Evolutionary conservation across 2,113 vertebrate species (phyloP).

Genomic region (Ctenomys sociabilis): DNA sequence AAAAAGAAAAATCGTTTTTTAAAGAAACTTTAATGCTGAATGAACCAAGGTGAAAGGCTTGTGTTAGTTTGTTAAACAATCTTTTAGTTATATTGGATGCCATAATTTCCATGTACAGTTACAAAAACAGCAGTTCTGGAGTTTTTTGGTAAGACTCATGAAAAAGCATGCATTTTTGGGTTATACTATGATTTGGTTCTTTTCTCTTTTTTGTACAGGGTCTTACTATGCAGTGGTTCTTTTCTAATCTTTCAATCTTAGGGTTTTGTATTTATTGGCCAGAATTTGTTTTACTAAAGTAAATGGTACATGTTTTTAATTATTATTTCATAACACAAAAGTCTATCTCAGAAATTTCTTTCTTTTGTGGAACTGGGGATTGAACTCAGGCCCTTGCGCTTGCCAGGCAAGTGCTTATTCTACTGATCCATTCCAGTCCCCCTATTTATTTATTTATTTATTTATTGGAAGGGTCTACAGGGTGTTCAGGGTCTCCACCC

Average conservation of each 20-base stretch:
- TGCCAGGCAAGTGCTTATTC: too few relatives aligned
- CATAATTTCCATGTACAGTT: constrained; percentile 65
- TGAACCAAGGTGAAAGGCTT: constrained; percentile 26
- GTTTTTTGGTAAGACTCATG: constrained; percentile 60
- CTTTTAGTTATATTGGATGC: constrained; percentile 44
- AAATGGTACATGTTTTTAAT: constrained; percentile 46
- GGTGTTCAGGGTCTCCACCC: too few relatives aligned
- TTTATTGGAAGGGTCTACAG: too few relatives aligned
- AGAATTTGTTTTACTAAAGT: constrained; percentile 68
- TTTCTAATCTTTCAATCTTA: constrained; percentile 19
- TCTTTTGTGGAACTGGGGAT: too few relatives aligned
- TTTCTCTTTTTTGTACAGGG: not conserved
- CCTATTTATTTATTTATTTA: too few relatives aligned
- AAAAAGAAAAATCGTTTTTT: constrained; percentile 42
- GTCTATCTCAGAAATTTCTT: constrained; percentile 26
- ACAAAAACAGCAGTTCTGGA: constrained; percentile 39
- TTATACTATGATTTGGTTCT: constrained; percentile 64
- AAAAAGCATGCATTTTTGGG: constrained; percentile 54
- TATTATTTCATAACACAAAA: constrained; percentile 44
- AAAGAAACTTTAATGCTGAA: constrained; percentile 31
- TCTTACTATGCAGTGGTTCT: too few relatives aligned
- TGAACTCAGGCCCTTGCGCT: too few relatives aligned
- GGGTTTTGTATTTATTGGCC: constrained; percentile 38
- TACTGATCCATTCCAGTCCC: too few relatives aligned
- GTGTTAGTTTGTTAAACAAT: constrained; percentile 10